Evolutionary conservation across 2,888 invertebrate genomes (phyloP).

Genomic region (Caenorhabditis wallacei): DNA sequence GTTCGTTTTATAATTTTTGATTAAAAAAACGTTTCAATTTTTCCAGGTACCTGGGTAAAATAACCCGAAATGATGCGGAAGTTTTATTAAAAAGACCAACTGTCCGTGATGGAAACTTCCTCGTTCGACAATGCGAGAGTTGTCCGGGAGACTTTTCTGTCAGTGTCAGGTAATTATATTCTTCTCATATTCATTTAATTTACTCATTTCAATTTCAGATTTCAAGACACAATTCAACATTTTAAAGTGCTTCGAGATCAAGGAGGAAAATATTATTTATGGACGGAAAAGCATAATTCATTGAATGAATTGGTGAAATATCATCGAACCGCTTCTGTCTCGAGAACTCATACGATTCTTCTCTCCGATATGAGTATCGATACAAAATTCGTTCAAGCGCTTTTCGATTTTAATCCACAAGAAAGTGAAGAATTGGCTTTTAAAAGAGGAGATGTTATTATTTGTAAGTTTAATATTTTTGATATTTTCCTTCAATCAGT

Average conservation of each 20-base stretch:
- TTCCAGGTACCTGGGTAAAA: constrained; percentile 98
- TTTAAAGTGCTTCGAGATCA: constrained; percentile 98
- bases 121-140: constrained; percentile 98
- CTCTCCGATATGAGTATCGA: constrained; percentile 95
- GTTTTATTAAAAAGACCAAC: constrained; percentile 92
- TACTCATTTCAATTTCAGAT: constrained; percentile 62
- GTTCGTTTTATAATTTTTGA: constrained; percentile 70
- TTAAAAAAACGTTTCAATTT: background rate
- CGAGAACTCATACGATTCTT: constrained; percentile 96
- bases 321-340: constrained; percentile 84
- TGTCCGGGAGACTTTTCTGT: constrained; percentile 99
- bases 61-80: constrained; percentile 97
- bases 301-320: no score
- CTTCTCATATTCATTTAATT: background rate
- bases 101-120: constrained; percentile 93
- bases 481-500: constrained; percentile 85
- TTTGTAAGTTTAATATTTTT: constrained; percentile 85
- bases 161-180: constrained; percentile 87
- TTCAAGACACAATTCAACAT: constrained; percentile 89
- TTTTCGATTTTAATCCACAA: constrained; percentile 98
- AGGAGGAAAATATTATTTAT: constrained; percentile 98
- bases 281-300: constrained; percentile 92
- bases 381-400: constrained; percentile 95
- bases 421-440: constrained; percentile 98
- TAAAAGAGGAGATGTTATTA: constrained; percentile 97